Base-by-base conservation (phyloP, 2,888 invertebrate genomes). In the Agonum fuliginosum region DNA sequence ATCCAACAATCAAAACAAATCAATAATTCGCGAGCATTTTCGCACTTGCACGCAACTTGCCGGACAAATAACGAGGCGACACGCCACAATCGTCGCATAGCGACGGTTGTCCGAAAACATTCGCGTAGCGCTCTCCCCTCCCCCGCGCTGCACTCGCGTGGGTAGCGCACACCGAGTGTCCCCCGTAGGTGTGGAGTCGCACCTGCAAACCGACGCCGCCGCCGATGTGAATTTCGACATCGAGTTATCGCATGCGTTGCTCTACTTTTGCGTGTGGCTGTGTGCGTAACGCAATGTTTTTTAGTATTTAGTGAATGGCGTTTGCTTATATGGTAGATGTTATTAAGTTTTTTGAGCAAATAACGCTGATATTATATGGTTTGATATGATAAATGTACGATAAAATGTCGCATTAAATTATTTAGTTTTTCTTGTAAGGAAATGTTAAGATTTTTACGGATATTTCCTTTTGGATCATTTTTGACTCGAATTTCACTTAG, bases 1-100 rank as follows among this genome's bases (percentile, higher is more conserved):
- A n/a, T n/a, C n/a, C n/a, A n/a, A 67, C 54, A 67, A 67, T 67
- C 67, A 67, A 67, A 67, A 67, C 67, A 67, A 67, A 67, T 67
- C 67, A 67, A 67, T 67, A 67, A 67, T 67, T 67, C 37, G 67
- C 67, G 67, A 67, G 67, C 67, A 67, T 67, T 67, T 67, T 67
- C 27, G 67, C 54, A 12, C 37, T 20, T 14, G 37, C 67, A 67
- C 67, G 67, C 67, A 41, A 67, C 20, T 22, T n/a, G 41, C 8
- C 37, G 19, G 67, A 67, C 67, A 67, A 67, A 67, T 67, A 67
- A 67, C 67, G n/a, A 67, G 20, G 67, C 41, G 67, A 41, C 67
- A 67, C 67, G 67, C 67, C 41, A 67, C 22, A 37, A 54, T 37
- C 37, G 67, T 67, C 22, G 67, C 67, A 67, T 67, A 67, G 67